A percentile compares a stretch with the other conserved stretches of the same genome.
Conservation (phyloP, 2,888 invertebrate genomes). For the Oxyteleia sp. region DNA sequence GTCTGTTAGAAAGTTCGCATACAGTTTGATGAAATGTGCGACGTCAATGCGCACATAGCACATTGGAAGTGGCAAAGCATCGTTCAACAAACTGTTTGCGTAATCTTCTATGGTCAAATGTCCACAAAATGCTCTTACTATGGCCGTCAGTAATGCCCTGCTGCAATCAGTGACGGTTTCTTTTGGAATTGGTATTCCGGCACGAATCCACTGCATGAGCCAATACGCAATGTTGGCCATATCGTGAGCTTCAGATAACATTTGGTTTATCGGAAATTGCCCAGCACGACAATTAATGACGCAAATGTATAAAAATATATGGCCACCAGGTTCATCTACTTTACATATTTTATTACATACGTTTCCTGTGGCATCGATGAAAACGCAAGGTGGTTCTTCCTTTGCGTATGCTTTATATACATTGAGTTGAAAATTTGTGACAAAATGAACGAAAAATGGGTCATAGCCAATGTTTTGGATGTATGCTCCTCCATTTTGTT, state of each 20-base stretch:
- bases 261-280: constrained; percentile 33
- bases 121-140: constrained; percentile 57
- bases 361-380: constrained; percentile 38
- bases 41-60: constrained; percentile 53
- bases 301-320: constrained; percentile 39
- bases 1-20: constrained; percentile 31
- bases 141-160: constrained; percentile 52
- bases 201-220: constrained; percentile 29
- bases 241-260: constrained; percentile 41
- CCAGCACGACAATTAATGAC: constrained; percentile 16
- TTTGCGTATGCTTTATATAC: constrained; percentile 33
- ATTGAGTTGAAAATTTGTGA: constrained; percentile 48
- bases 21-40: constrained; percentile 50
- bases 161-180: constrained; percentile 43
- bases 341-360: constrained; percentile 29
- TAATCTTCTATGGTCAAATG: constrained; percentile 63
- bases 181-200: constrained; percentile 18
- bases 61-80: constrained; percentile 1
- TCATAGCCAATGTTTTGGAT: constrained; percentile 57
- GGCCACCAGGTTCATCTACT: neutral
- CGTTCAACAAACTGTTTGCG: constrained; percentile 43
- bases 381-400: constrained; percentile 25
- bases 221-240: constrained; percentile 15
- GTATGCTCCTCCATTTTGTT: constrained; percentile 1
- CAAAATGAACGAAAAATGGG: constrained; percentile 66